phyloP scores from a whole-genome alignment of 2,113 vertebrate genomes.

The Gopherus evgoodei region DNA sequence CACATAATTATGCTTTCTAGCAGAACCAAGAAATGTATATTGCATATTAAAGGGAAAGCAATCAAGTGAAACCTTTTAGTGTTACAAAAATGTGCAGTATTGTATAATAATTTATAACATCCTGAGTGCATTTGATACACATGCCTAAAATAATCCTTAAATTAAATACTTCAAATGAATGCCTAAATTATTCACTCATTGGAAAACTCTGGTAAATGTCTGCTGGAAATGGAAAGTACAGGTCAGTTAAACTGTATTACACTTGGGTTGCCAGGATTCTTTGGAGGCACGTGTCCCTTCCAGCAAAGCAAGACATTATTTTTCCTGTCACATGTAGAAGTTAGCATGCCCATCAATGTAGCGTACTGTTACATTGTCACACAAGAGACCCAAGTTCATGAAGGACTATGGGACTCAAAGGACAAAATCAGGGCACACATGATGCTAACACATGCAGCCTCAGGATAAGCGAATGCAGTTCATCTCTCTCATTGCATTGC shows the following conservation, averaged over 20 bases:
- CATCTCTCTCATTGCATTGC: slow-evolving; percentile 6
- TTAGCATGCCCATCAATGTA: neutral
- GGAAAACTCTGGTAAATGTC: neutral
- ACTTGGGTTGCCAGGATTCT: neutral
- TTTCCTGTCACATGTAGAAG: slow-evolving; percentile 23
- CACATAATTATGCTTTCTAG: slow-evolving; percentile 11
- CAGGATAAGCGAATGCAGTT: neutral
- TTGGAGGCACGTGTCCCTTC: neutral
- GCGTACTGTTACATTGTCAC: neutral
- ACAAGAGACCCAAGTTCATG: neutral
- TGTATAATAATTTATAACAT: neutral
- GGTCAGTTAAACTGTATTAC: neutral
- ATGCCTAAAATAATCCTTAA: neutral
- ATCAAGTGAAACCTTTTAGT: neutral
- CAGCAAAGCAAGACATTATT: slow-evolving; percentile 43
- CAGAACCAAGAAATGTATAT: neutral
- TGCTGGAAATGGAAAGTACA: slow-evolving; percentile 37
- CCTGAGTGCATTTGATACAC: neutral
- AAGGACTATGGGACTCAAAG: neutral
- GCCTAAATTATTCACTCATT: neutral
- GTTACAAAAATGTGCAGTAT: neutral
- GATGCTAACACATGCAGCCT: slow-evolving; percentile 2
- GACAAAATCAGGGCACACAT: slow-evolving; percentile 43
- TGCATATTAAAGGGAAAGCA: slow-evolving; percentile 14
- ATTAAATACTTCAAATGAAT: neutral